Conservation (phyloP, 2,888 invertebrate species). For the Charanyca ferruginea region DNA sequence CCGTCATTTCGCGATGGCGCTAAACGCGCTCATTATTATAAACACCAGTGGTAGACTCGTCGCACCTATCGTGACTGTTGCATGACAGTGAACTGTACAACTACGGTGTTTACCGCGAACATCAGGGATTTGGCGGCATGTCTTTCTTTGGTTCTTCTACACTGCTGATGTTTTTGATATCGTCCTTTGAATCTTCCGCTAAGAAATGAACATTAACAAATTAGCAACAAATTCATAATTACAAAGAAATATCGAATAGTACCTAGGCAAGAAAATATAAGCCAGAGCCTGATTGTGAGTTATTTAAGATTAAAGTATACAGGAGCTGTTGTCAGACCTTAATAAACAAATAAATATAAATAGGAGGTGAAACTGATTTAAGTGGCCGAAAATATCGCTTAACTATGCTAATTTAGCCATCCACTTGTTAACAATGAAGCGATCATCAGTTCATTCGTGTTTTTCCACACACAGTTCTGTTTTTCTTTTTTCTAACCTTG, state of each 20-base stretch:
- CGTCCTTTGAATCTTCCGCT: conserved; percentile 93
- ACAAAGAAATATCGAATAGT: background rate
- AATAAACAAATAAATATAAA: too few relatives aligned
- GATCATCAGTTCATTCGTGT: too few relatives aligned
- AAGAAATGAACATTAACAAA: conserved; percentile 69
- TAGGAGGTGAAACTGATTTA: background rate
- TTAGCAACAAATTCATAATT: background rate
- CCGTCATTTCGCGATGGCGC: conserved; percentile 21
- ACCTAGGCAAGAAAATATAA: too few relatives aligned
- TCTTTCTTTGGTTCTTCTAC: conserved; percentile 93
- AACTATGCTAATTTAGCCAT: too few relatives aligned
- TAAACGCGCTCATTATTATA: conserved; percentile 35
- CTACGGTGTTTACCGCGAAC: conserved; percentile 69
- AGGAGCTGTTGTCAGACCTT: too few relatives aligned
- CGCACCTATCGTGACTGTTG: conserved; percentile 51
- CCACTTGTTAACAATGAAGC: too few relatives aligned
- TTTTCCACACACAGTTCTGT: too few relatives aligned
- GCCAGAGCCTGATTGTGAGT: too few relatives aligned
- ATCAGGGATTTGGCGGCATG: conserved; percentile 93
- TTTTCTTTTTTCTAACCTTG: too few relatives aligned
- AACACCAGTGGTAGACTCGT: conserved; percentile 52
- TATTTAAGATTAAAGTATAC: background rate
- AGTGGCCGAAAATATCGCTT: too few relatives aligned
- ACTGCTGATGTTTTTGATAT: conserved; percentile 89
- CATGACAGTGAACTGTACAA: conserved; percentile 60